Percentiles rank a stretch among this genome's conserved stretches.
Evolutionary conservation across 2,888 invertebrate species (phyloP).

Genomic region (Polia nebulosa): DNA sequence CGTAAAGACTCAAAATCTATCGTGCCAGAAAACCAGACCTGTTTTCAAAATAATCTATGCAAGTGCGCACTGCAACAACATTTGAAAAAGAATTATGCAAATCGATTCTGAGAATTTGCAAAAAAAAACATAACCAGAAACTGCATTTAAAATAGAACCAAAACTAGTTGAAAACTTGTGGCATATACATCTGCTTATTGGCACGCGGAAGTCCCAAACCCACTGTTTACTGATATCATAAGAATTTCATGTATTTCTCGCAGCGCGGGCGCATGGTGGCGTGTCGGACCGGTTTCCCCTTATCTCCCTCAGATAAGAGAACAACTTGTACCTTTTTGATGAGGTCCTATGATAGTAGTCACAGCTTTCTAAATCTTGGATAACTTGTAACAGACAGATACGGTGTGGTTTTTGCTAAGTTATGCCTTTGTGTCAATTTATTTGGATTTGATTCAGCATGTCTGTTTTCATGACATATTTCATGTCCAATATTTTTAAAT

Average conservation of each 20-base stretch:
- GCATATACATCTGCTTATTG: conserved; percentile 38
- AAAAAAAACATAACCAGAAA: conserved; percentile 22
- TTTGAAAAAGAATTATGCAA: conserved; percentile 3
- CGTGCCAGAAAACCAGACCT: too few species aligned
- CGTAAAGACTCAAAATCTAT: neutral
- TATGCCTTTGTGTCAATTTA: neutral
- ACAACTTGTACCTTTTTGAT: conserved; percentile 37
- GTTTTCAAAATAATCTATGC: conserved; percentile 1
- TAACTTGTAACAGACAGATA: neutral
- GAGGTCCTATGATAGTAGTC: conserved; percentile 36
- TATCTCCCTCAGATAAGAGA: conserved; percentile 59
- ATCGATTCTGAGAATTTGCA: conserved; percentile 2
- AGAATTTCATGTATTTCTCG: conserved; percentile 43
- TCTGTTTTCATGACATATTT: too few species aligned
- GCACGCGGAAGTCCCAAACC: conserved; percentile 55
- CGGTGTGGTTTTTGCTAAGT: neutral
- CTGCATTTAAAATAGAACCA: conserved; percentile 9
- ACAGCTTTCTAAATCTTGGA: conserved; percentile 26
- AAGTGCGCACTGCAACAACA: neutral
- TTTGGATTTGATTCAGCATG: neutral
- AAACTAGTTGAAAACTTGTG: conserved; percentile 54
- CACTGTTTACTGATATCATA: conserved; percentile 43
- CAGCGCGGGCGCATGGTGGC: conserved; percentile 29
- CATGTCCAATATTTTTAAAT: too few species aligned
- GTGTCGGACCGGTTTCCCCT: conserved; percentile 48